Base-by-base conservation (phyloP, 2,113 vertebrate species). In the Jacana jacana region DNA sequence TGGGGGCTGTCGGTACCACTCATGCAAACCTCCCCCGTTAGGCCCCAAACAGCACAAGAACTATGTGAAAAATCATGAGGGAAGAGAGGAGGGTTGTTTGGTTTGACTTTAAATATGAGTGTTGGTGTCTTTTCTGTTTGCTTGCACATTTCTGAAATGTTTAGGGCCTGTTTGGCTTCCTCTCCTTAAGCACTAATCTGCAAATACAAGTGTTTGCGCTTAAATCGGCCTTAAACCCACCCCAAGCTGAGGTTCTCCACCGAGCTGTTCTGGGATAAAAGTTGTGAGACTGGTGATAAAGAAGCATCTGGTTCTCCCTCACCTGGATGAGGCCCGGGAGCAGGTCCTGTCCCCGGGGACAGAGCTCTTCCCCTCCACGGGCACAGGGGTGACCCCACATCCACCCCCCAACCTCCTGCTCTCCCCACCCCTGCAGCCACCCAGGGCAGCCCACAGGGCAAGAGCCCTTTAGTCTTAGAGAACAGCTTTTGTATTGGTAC, bases 21-120 rank as follows among this genome's bases (percentile, higher is more conserved):
- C 77, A 1, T 8, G 27, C 27, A 37, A 46, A 46, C 22, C 8
- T 11, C 46, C 52, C 33, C 27, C 0, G 0, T 39, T 4, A 27
- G 40, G 55, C 70, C 54, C 69, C 69, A 24, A 4, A 14, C 4
- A 30, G 63, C 46, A n/a, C 11, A 2, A 18, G 49, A 51, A 11
- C 16, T 7, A 20, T 7, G 12, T 8, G 9, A 44, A 40, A 85
- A 49, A 15, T 18, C 35, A 37, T 1, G 0, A 42, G 16, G 42
- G 42, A 81, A 42, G 37, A 64, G 22, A 40, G 27, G 35, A 42
- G 40, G 28, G 22, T 16, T 13, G 22, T n/a, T 25, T n/a, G 35
- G 17, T 39, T 57, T 44, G 40, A 1, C 30, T 69, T 57, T 23
- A 72, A 54, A 40, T 14, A 24, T 1, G 33, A 69, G 10, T 7